These are phyloP conservation scores for Trachelipus rathkii DNA, from an alignment of 1,140 invertebrate species.

Conservation along the genomic window DNA sequence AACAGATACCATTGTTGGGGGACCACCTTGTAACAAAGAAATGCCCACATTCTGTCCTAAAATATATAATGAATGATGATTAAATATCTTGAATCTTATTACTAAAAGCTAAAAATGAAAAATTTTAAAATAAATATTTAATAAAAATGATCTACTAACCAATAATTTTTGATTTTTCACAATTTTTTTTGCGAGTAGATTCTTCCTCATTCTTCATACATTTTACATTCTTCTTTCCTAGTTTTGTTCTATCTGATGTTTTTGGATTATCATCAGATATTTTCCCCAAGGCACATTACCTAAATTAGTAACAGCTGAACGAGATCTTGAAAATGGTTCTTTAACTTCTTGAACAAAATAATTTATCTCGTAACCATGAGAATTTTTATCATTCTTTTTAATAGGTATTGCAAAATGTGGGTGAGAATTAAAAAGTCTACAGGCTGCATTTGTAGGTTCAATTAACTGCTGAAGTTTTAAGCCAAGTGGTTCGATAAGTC, in stretches of 20 bases:
- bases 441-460: constrained; percentile 38
- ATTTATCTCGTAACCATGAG: constrained; percentile 44
- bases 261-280: not conserved
- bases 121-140: no score
- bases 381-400: constrained; percentile 21
- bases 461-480: constrained; percentile 39
- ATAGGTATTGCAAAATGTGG: constrained; percentile 21
- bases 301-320: not conserved
- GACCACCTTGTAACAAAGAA: constrained; percentile 37
- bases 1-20: constrained; percentile 43
- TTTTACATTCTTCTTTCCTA: not conserved
- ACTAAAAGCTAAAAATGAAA: no score
- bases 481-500: constrained; percentile 38
- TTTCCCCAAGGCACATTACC: not conserved
- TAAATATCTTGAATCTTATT: not conserved
- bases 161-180: not conserved
- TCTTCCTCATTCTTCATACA: not conserved
- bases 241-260: not conserved
- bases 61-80: not conserved
- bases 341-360: constrained; percentile 38
- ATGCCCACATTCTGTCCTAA: constrained; percentile 34
- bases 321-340: constrained; percentile 35
- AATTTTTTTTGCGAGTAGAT: not conserved
- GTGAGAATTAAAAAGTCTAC: constrained; percentile 37
- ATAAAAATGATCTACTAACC: not conserved